Percentiles rank a stretch among this genome's conserved stretches.
Conservation (phyloP, 2,888 invertebrate species). For the Halictus ligatus region DNA sequence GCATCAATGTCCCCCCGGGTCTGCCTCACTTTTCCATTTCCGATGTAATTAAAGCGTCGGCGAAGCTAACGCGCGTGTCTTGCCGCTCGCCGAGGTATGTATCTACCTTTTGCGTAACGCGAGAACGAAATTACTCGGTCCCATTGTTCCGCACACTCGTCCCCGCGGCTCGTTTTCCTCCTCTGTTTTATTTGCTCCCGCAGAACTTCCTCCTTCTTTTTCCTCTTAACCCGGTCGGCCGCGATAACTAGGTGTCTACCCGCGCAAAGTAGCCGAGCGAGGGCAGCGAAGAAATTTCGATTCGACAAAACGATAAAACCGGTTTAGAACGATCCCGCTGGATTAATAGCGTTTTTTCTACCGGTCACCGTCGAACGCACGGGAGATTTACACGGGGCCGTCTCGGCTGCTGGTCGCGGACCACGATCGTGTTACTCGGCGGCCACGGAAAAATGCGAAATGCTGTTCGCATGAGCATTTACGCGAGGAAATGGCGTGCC, state of each 20-base stretch:
- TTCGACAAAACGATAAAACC: constrained; percentile 73
- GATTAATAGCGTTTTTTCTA: constrained; percentile 67
- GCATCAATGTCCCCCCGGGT: constrained; percentile 1
- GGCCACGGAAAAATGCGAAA: constrained; percentile 38
- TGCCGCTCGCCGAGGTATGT: constrained; percentile 14
- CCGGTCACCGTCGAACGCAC: constrained; percentile 38
- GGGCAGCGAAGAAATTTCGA: constrained; percentile 63
- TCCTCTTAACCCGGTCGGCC: background rate
- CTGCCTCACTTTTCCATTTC: constrained; percentile 71
- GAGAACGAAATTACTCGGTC: constrained; percentile 56
- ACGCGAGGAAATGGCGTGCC: background rate
- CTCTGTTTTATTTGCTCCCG: constrained; percentile 32
- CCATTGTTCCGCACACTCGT: constrained; percentile 8
- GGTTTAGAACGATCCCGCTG: constrained; percentile 72
- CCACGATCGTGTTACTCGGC: constrained; percentile 52
- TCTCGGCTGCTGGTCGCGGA: constrained; percentile 36
- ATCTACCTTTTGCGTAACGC: constrained; percentile 61
- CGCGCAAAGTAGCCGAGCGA: background rate
- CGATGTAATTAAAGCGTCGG: constrained; percentile 67
- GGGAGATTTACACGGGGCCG: constrained; percentile 53
- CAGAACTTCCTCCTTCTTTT: background rate
- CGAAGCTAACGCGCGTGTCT: constrained; percentile 20
- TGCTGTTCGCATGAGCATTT: constrained; percentile 18
- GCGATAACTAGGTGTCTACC: constrained; percentile 33
- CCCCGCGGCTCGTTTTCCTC: background rate